Base-by-base conservation (phyloP, 2,888 invertebrate genomes). In the Oligia latruncula region DNA sequence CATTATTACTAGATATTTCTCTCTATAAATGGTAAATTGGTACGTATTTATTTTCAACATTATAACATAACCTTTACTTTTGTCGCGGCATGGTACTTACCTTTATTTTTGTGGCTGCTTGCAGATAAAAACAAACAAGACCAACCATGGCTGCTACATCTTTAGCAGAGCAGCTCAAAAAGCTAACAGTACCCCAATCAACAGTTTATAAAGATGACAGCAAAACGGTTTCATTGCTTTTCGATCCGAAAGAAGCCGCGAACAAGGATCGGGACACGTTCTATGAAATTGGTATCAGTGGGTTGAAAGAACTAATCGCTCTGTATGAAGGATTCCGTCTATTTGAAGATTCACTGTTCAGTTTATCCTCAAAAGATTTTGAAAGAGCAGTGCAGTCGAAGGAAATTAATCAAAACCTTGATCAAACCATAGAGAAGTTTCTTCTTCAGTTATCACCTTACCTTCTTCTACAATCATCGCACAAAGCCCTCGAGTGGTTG, bases 401-500 rank as follows among this genome's bases (percentile, higher is more conserved):
- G 60, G 98, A 98, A 82, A 97, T 98, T 0, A 99, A 99, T 93
- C 95, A 97, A 81, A 97, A 98, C 88, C 95, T 99, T 29, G 97
- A 99, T 94, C 96, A 97, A 64, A 97, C 97, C 6, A 98, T 99
- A 43, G 97, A 97, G 76, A 98, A 98, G 85, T 99, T 99, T 94
- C 95, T 99, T 0, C 94, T 98, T 4, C 97, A 98, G 62, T 89
- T 99, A 8, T 98, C 99, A 1, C 99, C 99, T 0, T 99, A 99
- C 93, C 98, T 99, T 88, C 97, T 99, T 73, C 95, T 99, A 0
- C 98, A 98, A 89, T 97, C 99, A 0, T 94, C 97, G 0, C 99
- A 99, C 87, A 99, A 99, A 96, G 98, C 99, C 3, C 94, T 99
- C 71, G 99, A 99, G 97, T 99, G 99, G 99, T 97, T 99, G 5